Conservation (phyloP, 2,888 invertebrate genomes). For the Rhagonycha lutea region DNA sequence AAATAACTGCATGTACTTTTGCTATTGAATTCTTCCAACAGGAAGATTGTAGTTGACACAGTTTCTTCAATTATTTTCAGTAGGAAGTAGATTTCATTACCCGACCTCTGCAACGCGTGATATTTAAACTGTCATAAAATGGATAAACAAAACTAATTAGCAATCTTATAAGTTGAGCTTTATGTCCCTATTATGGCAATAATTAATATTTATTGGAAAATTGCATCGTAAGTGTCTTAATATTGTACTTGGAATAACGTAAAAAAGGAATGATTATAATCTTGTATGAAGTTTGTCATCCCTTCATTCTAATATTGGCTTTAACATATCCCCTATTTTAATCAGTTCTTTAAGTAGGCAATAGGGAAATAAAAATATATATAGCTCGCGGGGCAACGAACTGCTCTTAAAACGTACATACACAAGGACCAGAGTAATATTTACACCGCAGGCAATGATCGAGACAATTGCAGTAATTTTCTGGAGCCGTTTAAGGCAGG, state of each 20-base stretch:
- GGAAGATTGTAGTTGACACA: slow-evolving; percentile 3
- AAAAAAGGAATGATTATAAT: slow-evolving; percentile 22
- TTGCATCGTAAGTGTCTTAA: neutral
- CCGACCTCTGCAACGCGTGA: neutral
- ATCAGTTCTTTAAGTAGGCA: slow-evolving; percentile 57
- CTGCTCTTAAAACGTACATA: slow-evolving; percentile 34
- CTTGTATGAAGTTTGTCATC: slow-evolving; percentile 28
- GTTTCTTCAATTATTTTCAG: slow-evolving; percentile 4
- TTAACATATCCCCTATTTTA: slow-evolving; percentile 54
- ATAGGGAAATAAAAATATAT: slow-evolving; percentile 56
- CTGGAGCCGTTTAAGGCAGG: slow-evolving; percentile 46
- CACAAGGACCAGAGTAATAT: slow-evolving; percentile 34
- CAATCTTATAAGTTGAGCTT: neutral
- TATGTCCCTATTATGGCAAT: neutral
- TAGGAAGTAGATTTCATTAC: neutral
- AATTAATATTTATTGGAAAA: neutral
- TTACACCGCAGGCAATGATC: slow-evolving; percentile 52
- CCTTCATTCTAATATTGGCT: slow-evolving; percentile 50
- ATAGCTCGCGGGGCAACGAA: slow-evolving; percentile 46
- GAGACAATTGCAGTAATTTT: slow-evolving; percentile 55
- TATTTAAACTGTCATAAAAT: neutral
- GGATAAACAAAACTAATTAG: neutral
- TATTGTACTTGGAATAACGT: neutral
- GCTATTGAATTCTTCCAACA: slow-evolving; percentile 1
- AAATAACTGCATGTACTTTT: neutral